Conservation (phyloP, 2,113 vertebrate genomes). For the Ginglymostoma cirratum region DNA sequence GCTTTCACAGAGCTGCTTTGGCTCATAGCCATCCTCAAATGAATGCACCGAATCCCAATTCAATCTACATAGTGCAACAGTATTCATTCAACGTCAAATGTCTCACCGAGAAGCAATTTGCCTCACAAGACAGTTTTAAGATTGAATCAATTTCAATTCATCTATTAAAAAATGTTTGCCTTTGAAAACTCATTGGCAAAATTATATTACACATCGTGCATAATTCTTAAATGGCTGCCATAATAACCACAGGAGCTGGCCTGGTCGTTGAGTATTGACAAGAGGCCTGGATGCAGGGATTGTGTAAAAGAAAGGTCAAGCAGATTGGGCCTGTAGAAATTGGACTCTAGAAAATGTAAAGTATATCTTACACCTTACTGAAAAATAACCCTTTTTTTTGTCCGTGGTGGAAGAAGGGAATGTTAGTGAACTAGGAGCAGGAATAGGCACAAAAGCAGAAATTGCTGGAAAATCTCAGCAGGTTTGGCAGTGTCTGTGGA, state of each 20-base stretch:
- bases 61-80: background rate
- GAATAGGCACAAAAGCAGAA: no score
- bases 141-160: slow-evolving; percentile 4
- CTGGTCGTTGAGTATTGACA: background rate
- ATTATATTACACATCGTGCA: background rate
- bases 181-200: background rate
- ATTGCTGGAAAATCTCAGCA: no score
- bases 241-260: background rate
- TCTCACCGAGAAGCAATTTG: background rate
- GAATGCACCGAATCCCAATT: background rate
- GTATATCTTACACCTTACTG: no score
- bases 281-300: no score
- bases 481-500: no score
- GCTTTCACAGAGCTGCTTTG: background rate
- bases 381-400: no score
- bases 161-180: background rate
- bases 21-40: background rate
- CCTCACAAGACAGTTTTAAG: background rate
- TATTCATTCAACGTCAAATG: background rate
- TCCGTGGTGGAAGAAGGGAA: no score
- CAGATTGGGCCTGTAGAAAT: no score
- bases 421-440: no score
- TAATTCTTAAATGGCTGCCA: background rate
- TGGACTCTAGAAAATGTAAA: no score
- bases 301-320: no score